Conservation (phyloP, 2,797 vertebrate species). For the Miopithecus talapoin region DNA sequence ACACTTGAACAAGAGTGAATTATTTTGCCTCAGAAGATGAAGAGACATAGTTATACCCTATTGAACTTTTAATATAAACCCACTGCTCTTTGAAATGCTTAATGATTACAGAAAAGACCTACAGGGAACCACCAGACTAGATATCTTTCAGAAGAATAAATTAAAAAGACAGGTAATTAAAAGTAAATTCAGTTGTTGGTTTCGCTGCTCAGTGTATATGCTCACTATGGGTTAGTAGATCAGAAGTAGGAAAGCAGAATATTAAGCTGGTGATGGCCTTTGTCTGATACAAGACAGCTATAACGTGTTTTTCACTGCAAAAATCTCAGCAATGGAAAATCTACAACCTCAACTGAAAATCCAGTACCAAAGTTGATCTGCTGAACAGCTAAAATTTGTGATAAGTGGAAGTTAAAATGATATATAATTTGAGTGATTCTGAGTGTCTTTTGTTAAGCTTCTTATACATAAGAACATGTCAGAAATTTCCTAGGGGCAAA, state of each 20-base stretch:
- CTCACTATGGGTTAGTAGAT: neutral
- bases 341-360: neutral
- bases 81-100: slow-evolving; percentile 61
- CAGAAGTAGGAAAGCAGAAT: neutral
- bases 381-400: neutral
- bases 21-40: slow-evolving; percentile 39
- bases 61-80: slow-evolving; percentile 64
- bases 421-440: neutral
- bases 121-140: neutral
- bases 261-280: neutral
- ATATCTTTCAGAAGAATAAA: slow-evolving; percentile 60
- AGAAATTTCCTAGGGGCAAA: neutral
- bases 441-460: neutral
- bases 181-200: slow-evolving; percentile 45
- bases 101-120: slow-evolving; percentile 57
- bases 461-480: neutral
- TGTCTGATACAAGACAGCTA: neutral
- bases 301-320: neutral
- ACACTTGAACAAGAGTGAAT: slow-evolving; percentile 38
- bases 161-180: slow-evolving; percentile 49
- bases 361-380: neutral
- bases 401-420: neutral
- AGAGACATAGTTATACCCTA: slow-evolving; percentile 46
- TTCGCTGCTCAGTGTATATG: neutral
- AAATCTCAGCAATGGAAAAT: neutral